These are phyloP conservation scores for Theropithecus gelada DNA, from an alignment of 2,113 vertebrate species.

Conservation along the genomic window DNA sequence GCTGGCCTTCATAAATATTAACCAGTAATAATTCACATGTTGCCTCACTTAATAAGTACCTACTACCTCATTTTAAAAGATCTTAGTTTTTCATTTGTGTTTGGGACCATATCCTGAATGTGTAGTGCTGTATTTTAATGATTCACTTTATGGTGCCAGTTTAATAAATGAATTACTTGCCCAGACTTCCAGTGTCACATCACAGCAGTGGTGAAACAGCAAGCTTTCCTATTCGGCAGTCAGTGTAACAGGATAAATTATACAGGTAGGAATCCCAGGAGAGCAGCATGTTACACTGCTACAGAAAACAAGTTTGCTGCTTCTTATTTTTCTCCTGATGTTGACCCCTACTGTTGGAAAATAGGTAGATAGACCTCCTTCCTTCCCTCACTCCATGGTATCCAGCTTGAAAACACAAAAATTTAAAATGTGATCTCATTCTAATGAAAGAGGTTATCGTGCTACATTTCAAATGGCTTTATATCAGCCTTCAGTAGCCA, in stretches of 20 bases:
- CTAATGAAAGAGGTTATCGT: not conserved
- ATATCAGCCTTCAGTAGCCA: not conserved
- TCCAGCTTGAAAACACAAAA: not conserved
- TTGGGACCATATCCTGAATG: not conserved
- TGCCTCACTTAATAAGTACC: conserved; percentile 50
- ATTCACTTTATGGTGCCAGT: not conserved
- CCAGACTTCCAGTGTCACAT: not conserved
- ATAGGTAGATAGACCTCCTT: not conserved
- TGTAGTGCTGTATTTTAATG: conserved; percentile 3
- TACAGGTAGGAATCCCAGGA: not conserved
- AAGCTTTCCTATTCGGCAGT: not conserved
- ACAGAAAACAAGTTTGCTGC: too few species aligned
- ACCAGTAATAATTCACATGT: conserved; percentile 34
- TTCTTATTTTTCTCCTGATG: not conserved
- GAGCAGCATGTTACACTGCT: not conserved
- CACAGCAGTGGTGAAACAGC: not conserved
- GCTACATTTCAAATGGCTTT: not conserved
- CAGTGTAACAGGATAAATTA: not conserved
- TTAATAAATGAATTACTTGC: conserved; percentile 9
- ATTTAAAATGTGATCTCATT: not conserved
- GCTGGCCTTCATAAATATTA: conserved; percentile 48
- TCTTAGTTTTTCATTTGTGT: conserved; percentile 43
- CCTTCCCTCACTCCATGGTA: not conserved
- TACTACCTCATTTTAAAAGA: conserved; percentile 53
- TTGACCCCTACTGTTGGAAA: not conserved